These are phyloP conservation scores for Peromyscus nudipes DNA, from an alignment of 2,797 vertebrate genomes.

Conservation along the genomic window DNA sequence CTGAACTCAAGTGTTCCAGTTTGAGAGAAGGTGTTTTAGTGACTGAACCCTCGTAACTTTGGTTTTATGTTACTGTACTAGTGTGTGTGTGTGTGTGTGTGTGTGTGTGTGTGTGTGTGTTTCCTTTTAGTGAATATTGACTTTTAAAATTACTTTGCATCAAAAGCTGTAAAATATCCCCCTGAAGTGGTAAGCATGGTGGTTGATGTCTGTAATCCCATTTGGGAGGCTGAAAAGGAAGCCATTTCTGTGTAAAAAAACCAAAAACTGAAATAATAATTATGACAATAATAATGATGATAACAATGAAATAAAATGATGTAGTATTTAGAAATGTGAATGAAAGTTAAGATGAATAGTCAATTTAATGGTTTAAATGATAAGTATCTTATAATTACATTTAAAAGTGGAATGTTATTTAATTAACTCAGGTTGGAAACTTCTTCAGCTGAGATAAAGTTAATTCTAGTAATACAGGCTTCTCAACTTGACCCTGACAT, in stretches of 20 bases:
- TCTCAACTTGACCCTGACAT: background rate
- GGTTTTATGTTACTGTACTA: background rate
- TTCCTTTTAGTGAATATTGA: background rate
- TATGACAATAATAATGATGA: background rate
- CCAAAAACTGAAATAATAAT: background rate
- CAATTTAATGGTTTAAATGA: background rate
- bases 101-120: background rate
- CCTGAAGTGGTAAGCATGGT: background rate
- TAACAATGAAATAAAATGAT: background rate
- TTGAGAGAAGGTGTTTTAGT: background rate
- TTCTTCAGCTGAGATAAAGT: background rate
- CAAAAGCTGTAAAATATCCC: background rate
- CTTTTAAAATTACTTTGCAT: background rate
- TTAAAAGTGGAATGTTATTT: conserved; percentile 6
- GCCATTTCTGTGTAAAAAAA: background rate
- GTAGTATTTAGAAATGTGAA: background rate
- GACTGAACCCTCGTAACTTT: background rate
- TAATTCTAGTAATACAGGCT: background rate
- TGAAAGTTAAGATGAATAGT: background rate
- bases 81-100: too few species aligned
- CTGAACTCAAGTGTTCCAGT: background rate
- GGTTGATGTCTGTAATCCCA: background rate
- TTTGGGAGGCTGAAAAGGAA: background rate
- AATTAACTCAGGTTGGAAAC: background rate
- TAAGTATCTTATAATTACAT: conserved; percentile 4